Evolutionary conservation across 2,797 vertebrate species (phyloP).

Genomic region (Chelidonichthys spinosus): DNA sequence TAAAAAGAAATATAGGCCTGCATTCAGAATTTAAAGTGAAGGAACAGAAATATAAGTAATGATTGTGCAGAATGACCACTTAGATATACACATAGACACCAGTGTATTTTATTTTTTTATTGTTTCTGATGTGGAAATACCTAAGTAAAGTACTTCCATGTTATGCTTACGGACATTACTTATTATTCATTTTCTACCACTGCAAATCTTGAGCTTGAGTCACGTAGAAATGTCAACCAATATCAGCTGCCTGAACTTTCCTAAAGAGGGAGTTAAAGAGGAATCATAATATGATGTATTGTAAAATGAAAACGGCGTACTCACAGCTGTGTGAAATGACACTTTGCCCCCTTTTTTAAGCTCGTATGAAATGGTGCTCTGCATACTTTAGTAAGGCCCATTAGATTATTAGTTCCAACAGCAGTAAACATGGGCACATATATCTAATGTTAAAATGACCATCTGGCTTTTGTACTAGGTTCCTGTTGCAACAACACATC

Average conservation of each 20-base stretch:
- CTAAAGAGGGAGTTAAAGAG: constrained; percentile 1
- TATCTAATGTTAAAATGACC: constrained; percentile 33
- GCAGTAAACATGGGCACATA: constrained; percentile 26
- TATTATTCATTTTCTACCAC: not conserved
- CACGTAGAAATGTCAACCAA: constrained; percentile 49
- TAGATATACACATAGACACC: not conserved
- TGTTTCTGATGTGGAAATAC: not conserved
- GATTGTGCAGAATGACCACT: not conserved
- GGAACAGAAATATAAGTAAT: not conserved
- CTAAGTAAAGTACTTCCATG: not conserved
- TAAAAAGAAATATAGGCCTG: not conserved
- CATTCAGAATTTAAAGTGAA: not conserved
- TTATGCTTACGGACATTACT: not conserved
- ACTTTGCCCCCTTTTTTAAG: not conserved
- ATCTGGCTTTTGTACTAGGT: constrained; percentile 35
- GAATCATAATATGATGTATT: not conserved
- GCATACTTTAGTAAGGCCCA: not conserved
- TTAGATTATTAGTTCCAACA: constrained; percentile 18
- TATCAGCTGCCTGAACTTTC: constrained; percentile 41
- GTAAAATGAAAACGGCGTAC: constrained; percentile 15
- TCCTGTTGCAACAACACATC: constrained; percentile 51
- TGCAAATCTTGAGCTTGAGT: constrained; percentile 14
- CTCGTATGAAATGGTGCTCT: not conserved
- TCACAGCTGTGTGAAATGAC: constrained; percentile 2
- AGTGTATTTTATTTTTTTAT: not conserved